Conservation (phyloP, 2,888 invertebrate genomes). For the Drosophila imparisetae region DNA sequence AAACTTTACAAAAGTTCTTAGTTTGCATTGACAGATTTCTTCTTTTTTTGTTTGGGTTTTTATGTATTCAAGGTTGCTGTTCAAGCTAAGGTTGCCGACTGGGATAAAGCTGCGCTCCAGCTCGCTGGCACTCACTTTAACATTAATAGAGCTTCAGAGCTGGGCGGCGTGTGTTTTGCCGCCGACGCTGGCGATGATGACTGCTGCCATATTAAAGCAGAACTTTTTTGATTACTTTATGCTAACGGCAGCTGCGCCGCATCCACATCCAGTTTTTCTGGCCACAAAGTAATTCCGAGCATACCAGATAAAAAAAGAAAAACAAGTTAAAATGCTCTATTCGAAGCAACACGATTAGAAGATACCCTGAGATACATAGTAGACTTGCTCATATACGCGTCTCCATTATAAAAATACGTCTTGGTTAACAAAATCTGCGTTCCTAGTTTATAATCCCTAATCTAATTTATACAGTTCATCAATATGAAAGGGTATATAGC, state of each 20-base stretch:
- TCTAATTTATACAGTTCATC: not conserved
- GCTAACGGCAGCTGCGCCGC: slow-evolving; percentile 79
- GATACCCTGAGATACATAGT: not conserved
- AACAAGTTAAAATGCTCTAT: not conserved
- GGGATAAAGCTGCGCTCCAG: not conserved
- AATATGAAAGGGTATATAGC: not conserved
- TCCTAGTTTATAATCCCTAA: not conserved
- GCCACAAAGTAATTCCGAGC: slow-evolving; percentile 63
- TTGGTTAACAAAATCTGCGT: not conserved
- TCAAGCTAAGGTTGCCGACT: slow-evolving; percentile 2
- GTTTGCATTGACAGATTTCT: not conserved
- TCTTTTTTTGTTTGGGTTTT: too few relatives aligned
- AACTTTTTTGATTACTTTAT: slow-evolving; percentile 82
- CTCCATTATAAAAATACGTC: not conserved
- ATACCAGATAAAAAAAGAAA: slow-evolving; percentile 5
- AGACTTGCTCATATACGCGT: not conserved
- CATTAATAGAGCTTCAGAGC: slow-evolving; percentile 12
- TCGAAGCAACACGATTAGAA: not conserved
- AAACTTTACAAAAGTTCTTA: accelerated
- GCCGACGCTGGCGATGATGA: slow-evolving; percentile 25
- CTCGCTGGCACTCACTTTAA: slow-evolving; percentile 4
- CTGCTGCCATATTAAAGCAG: slow-evolving; percentile 74
- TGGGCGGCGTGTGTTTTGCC: not conserved
- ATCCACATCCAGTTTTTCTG: slow-evolving; percentile 59
- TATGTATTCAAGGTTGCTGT: not conserved